Evolutionary conservation across 2,888 invertebrate genomes (phyloP), one percentile per base, ranked within the genome.

Genomic region (Nasonovia ribisnigri): DNA sequence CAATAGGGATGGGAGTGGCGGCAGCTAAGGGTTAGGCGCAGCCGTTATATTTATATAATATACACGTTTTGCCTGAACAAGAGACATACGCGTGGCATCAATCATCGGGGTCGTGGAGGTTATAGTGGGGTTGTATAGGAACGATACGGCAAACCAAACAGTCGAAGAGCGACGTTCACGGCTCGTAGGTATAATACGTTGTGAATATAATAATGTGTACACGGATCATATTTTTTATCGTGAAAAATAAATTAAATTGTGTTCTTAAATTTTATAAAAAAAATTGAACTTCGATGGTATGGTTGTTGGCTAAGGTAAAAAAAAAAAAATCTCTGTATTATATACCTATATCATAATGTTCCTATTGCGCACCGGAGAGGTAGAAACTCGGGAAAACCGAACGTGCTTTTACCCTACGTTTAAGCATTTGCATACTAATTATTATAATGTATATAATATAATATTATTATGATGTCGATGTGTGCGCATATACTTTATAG

Each of bases 381-480:
- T 77, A 77, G 36, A 77, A 77, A 77, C 77, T 36, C 36, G 36
- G 4, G 48, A 90, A 90, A 90, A 90, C n/a, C 11, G 10, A 46
- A 90, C 67, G 67, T 48, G 48, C 24, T 48, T 48, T 90, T 77
- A 67, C 29, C 43, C 43, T 16, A 46, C 86, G 46, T 86, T 26
- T 88, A n/a, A 88, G 51, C 51, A 88, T 88, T 88, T 88, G 88
- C 88, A 88, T 88, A 88, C 36, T n/a, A 54, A 88, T 90, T 77
- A 90, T 90, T 36, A 26, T 43, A 36, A 60, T 67, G 16, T 90
- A 24, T 24, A 36, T 67, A 67, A 67, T 4, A 43, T 36, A n/a
- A 51, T 67, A 90, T 29, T 67, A 89, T 67, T 46, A 60, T 29
- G n/a, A 90, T 42, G 60, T 67, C 67, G 46, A n/a, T 26, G 46